A percentile compares a stretch with the other conserved stretches of the same genome.
phyloP scores from a whole-genome alignment of 2,888 invertebrate genomes.

The Megalurothrips usitatus region DNA sequence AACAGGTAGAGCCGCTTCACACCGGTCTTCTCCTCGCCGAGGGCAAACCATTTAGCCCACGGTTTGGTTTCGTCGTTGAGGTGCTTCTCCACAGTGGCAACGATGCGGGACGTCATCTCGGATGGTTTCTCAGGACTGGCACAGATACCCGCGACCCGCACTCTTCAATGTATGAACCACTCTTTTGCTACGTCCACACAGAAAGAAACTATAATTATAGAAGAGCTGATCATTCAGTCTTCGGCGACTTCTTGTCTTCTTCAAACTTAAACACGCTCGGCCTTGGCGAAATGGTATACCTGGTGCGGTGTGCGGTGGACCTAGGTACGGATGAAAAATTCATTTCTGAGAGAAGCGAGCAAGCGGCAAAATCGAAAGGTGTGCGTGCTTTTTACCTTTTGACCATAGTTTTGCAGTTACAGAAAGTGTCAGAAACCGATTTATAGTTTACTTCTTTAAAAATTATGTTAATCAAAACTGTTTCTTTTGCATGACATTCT shows the following conservation, averaged over 20 bases:
- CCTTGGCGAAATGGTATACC: neutral
- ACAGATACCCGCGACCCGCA: neutral
- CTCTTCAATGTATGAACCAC: neutral
- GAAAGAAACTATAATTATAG: conserved; percentile 25
- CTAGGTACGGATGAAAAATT: no score
- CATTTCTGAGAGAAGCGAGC: no score
- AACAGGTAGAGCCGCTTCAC: conserved; percentile 71
- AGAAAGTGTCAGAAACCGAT: no score
- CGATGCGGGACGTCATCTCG: conserved; percentile 47
- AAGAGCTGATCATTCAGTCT: conserved; percentile 23
- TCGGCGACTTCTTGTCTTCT: conserved; percentile 24
- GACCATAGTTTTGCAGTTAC: no score
- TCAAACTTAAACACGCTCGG: neutral
- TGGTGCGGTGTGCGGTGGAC: no score
- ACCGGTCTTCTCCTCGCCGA: conserved; percentile 66
- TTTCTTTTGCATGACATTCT: no score
- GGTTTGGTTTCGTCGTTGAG: conserved; percentile 65
- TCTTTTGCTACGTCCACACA: conserved; percentile 2
- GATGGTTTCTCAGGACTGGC: neutral
- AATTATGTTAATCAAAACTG: no score
- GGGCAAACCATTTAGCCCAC: conserved; percentile 63
- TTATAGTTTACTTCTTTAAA: no score
- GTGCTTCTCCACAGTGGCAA: conserved; percentile 56
- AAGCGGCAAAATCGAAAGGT: no score
- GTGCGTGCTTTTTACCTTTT: no score